Evolutionary conservation across 2,113 vertebrate genomes (phyloP).

Genomic region (Paracanthobrama guichenoti): DNA sequence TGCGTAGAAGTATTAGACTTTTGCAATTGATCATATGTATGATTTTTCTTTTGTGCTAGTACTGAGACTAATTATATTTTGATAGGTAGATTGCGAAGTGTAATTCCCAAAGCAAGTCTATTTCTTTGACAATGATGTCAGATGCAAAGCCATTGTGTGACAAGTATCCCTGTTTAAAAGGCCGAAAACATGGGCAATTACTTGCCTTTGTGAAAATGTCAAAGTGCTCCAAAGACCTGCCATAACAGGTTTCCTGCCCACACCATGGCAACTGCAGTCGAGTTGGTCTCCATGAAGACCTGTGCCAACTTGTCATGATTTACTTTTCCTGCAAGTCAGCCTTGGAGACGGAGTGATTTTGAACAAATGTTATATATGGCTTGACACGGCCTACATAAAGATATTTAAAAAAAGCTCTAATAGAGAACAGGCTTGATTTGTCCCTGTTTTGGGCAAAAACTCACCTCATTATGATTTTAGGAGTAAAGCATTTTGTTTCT

Average conservation of each 20-base stretch:
- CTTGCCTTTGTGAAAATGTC: slow-evolving; percentile 13
- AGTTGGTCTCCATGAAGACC: slow-evolving; percentile 1
- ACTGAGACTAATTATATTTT: not conserved
- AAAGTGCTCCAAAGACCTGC: slow-evolving; percentile 20
- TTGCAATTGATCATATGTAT: not conserved
- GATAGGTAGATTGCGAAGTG: not conserved
- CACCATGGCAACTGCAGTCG: slow-evolving; percentile 7
- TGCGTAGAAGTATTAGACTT: not conserved
- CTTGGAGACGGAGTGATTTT: slow-evolving; percentile 11
- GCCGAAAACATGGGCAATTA: slow-evolving; percentile 2
- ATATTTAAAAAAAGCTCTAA: not conserved
- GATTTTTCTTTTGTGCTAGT: not conserved
- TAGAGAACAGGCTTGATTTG: not conserved
- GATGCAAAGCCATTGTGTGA: not conserved
- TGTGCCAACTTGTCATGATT: slow-evolving; percentile 54
- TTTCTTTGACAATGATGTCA: not conserved
- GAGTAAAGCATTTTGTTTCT: not conserved
- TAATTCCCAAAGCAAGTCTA: not conserved
- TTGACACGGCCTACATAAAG: not conserved
- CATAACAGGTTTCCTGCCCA: slow-evolving; percentile 25
- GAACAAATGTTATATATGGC: not conserved
- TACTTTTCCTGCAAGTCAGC: slow-evolving; percentile 35
- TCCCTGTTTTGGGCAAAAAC: not conserved
- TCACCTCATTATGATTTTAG: not conserved
- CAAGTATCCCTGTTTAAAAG: not conserved